Conservation (phyloP, 2,113 vertebrate species). For the Campylomormyrus numenius region DNA sequence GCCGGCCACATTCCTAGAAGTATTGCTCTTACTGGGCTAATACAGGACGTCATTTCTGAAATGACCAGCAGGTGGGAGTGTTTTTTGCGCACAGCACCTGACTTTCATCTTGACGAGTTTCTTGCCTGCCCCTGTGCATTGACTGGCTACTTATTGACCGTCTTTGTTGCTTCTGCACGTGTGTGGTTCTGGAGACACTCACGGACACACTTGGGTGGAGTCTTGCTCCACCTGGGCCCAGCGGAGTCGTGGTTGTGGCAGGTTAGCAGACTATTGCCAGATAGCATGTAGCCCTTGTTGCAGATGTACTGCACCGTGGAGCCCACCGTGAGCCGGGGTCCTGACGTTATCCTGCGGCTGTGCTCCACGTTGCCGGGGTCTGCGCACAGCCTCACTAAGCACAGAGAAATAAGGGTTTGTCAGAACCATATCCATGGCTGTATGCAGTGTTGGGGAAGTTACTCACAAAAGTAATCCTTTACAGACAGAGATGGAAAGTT, state of each 20-base stretch:
- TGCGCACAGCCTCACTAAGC: slow-evolving; percentile 73
- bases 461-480: no score
- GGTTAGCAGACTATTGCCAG: slow-evolving; percentile 73
- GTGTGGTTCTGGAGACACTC: slow-evolving; percentile 46
- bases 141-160: background rate
- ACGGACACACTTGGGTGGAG: slow-evolving; percentile 81
- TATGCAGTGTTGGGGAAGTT: no score
- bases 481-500: background rate
- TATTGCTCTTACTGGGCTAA: background rate
- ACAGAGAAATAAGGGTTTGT: background rate
- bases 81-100: background rate
- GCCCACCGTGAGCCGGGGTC: slow-evolving; percentile 73
- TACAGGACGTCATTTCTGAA: background rate
- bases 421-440: background rate
- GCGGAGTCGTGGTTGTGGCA: slow-evolving; percentile 74
- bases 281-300: slow-evolving; percentile 76
- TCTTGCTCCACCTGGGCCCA: slow-evolving; percentile 86
- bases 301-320: slow-evolving; percentile 84
- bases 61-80: slow-evolving; percentile 15
- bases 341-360: slow-evolving; percentile 79
- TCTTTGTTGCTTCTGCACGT: background rate
- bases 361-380: slow-evolving; percentile 86
- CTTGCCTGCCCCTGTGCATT: background rate
- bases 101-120: background rate
- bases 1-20: background rate